phyloP scores from a whole-genome alignment of 2,888 invertebrate species.

The Sympetrum striolatum region DNA sequence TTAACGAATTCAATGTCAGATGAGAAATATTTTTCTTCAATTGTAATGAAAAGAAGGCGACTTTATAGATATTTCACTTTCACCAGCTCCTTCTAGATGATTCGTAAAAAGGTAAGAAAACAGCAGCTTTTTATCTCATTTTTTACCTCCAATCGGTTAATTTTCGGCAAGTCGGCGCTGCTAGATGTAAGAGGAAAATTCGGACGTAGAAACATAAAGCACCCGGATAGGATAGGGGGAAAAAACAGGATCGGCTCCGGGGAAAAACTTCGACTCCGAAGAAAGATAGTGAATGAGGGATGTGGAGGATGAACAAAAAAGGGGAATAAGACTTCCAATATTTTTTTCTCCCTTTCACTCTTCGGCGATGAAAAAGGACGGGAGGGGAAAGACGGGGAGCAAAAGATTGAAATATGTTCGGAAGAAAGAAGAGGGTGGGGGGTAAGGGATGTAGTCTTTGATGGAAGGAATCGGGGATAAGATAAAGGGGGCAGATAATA shows the following conservation, averaged over 20 bases:
- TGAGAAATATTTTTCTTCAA: too few species aligned
- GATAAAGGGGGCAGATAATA: background rate
- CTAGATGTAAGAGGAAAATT: background rate
- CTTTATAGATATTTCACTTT: too few species aligned
- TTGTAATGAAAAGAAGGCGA: too few species aligned
- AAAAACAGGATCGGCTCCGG: background rate
- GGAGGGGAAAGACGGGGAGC: slow-evolving; percentile 1
- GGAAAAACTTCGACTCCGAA: background rate
- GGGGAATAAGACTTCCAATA: background rate
- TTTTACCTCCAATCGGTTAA: too few species aligned
- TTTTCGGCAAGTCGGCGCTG: too few species aligned
- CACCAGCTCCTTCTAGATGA: too few species aligned
- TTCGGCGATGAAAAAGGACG: background rate
- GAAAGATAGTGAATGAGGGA: background rate
- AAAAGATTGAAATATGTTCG: slow-evolving; percentile 40
- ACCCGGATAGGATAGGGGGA: background rate
- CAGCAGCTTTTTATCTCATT: too few species aligned
- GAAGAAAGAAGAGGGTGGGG: slow-evolving; percentile 7
- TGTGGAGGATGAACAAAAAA: background rate
- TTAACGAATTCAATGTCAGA: too few species aligned
- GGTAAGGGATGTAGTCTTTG: background rate
- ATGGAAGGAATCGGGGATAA: slow-evolving; percentile 11
- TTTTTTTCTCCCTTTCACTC: slow-evolving; percentile 5
- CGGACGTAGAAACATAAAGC: background rate
- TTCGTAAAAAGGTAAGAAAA: too few species aligned